Evolutionary conservation across 2,888 invertebrate genomes (phyloP).

Genomic region (Thecophora atra): DNA sequence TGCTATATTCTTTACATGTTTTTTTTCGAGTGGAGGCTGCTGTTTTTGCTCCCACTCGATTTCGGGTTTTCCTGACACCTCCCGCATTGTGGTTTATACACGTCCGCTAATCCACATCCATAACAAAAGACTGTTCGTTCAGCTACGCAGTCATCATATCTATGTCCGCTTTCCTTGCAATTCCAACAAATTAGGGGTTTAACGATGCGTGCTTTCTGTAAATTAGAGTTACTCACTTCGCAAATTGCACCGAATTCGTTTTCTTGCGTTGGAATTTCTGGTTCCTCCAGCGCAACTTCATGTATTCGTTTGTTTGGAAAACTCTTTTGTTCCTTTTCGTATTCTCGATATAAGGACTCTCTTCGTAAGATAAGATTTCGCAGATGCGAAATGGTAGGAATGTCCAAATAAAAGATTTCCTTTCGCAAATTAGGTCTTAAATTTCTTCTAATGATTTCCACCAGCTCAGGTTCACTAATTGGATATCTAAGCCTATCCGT

Average conservation of each 20-base stretch:
- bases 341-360: slow-evolving; percentile 10
- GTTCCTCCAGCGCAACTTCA: slow-evolving; percentile 2
- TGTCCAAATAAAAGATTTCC: slow-evolving; percentile 22
- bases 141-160: slow-evolving; percentile 34
- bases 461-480: slow-evolving; percentile 28
- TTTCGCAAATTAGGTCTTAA: slow-evolving; percentile 22
- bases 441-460: slow-evolving; percentile 32
- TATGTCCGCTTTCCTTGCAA: slow-evolving; percentile 27
- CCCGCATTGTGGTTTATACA: slow-evolving; percentile 29
- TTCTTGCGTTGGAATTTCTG: background rate
- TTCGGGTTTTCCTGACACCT: slow-evolving; percentile 33
- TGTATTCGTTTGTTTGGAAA: slow-evolving; percentile 10
- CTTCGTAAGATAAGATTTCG: slow-evolving; percentile 13
- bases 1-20: background rate
- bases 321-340: slow-evolving; percentile 9
- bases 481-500: slow-evolving; percentile 22
- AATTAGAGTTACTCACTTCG: background rate
- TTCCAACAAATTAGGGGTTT: slow-evolving; percentile 35
- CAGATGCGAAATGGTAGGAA: slow-evolving; percentile 20
- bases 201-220: background rate
- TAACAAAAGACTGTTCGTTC: slow-evolving; percentile 34
- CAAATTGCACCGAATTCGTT: slow-evolving; percentile 15
- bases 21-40: slow-evolving; percentile 27
- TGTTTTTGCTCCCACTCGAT: slow-evolving; percentile 19
- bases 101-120: slow-evolving; percentile 33